Evolutionary conservation across 2,797 vertebrate genomes (phyloP).

Genomic region (Coilia nasus): DNA sequence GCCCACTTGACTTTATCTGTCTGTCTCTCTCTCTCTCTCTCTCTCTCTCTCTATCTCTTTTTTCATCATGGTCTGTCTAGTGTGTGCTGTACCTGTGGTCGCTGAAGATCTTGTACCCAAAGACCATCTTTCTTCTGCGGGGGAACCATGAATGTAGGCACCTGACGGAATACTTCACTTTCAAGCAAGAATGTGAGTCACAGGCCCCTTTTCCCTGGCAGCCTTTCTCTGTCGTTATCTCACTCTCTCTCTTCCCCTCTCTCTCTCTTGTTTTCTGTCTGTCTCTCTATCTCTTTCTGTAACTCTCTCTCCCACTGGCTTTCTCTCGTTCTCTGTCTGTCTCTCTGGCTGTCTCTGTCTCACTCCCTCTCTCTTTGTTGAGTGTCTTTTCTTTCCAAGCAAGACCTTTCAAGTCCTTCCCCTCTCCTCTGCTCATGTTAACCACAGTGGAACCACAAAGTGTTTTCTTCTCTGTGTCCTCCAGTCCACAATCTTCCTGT

Average conservation of each 20-base stretch:
- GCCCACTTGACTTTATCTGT: neutral
- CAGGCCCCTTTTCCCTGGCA: neutral
- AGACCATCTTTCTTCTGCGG: constrained; percentile 82
- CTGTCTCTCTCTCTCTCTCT: constrained; percentile 1
- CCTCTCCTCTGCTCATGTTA: too few species aligned
- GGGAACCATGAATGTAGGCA: constrained; percentile 88
- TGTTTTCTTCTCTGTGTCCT: too few species aligned
- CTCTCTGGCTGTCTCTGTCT: neutral
- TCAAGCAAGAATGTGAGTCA: constrained; percentile 87
- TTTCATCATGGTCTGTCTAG: constrained; percentile 52
- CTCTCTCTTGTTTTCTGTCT: neutral
- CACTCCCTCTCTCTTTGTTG: neutral
- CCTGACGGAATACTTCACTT: constrained; percentile 87
- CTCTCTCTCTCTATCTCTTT: neutral
- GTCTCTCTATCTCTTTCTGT: neutral
- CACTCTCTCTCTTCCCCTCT: neutral
- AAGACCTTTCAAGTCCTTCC: too few species aligned
- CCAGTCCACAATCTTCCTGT: too few species aligned
- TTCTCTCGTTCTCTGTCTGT: neutral
- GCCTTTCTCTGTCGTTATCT: neutral
- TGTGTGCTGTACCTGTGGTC: constrained; percentile 84
- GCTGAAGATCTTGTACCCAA: constrained; percentile 85
- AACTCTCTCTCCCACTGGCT: neutral
- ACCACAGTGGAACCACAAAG: too few species aligned
- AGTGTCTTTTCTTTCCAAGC: neutral